Percentiles rank a stretch among this genome's conserved stretches.
These are phyloP conservation scores for Gymnogyps californianus DNA, from an alignment of 2,113 vertebrate genomes.

Conservation along the genomic window DNA sequence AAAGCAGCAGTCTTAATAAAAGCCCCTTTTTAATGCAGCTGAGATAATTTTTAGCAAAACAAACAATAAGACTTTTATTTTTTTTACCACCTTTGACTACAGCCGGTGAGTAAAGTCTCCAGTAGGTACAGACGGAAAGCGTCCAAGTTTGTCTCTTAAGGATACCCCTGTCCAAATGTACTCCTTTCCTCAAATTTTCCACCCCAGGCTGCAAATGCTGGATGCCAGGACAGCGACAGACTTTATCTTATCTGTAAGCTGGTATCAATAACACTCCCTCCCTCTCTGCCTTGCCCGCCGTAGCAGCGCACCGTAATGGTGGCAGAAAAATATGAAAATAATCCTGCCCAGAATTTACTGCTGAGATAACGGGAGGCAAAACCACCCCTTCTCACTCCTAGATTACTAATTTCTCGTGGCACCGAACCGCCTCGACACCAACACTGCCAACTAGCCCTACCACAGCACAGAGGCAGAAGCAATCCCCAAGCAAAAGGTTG, in stretches of 20 bases:
- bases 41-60: slow-evolving; percentile 53
- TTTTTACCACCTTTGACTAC: slow-evolving; percentile 3
- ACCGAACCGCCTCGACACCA: background rate
- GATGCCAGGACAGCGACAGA: slow-evolving; percentile 75
- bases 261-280: slow-evolving; percentile 72
- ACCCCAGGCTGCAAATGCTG: slow-evolving; percentile 65
- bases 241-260: slow-evolving; percentile 73
- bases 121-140: slow-evolving; percentile 78
- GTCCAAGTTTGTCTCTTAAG: slow-evolving; percentile 80
- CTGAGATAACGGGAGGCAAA: slow-evolving; percentile 74
- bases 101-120: slow-evolving; percentile 65
- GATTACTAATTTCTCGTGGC: slow-evolving; percentile 58
- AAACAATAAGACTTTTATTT: slow-evolving; percentile 3
- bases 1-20: background rate
- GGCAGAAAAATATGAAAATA: slow-evolving; percentile 68
- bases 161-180: slow-evolving; percentile 82
- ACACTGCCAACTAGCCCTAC: slow-evolving; percentile 29
- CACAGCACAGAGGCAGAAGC: slow-evolving; percentile 35
- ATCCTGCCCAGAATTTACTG: slow-evolving; percentile 68
- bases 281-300: slow-evolving; percentile 61
- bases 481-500: slow-evolving; percentile 45
- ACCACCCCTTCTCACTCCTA: slow-evolving; percentile 35
- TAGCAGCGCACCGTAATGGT: slow-evolving; percentile 63
- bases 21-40: background rate
- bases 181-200: slow-evolving; percentile 86